Base-by-base conservation (phyloP, 1,140 invertebrate species). In the Trichogramma pretiosum region DNA sequence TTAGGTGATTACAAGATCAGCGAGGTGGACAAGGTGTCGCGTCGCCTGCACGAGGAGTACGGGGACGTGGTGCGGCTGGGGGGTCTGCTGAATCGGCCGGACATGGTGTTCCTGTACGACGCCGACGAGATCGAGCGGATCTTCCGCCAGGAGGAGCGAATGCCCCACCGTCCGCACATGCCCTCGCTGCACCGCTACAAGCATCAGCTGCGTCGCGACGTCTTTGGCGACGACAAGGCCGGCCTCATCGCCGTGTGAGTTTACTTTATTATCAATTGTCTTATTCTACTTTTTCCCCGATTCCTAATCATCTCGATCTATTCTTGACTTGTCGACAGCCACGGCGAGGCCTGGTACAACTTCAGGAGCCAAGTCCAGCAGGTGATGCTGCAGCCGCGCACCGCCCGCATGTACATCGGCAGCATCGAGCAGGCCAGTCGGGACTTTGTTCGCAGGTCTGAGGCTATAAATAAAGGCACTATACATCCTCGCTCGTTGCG, bases 291-390 rank as follows among this genome's bases (percentile, higher is more conserved):
- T n/a, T n/a, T n/a, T n/a, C n/a, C n/a, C n/a, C n/a, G n/a, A n/a
- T n/a, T n/a, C n/a, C n/a, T n/a, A n/a, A n/a, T n/a, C n/a, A n/a
- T n/a, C n/a, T n/a, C n/a, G n/a, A n/a, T n/a, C n/a, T n/a, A n/a
- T n/a, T n/a, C n/a, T n/a, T n/a, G n/a, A 28, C 24, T 11, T 28
- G 41, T 49, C 19, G 35, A 52, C 72, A 90, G 87, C n/a, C 87
- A 89, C 59, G 87, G 87, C 17, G 79, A 82, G 63, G 80, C 82
- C 52, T 91, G 88, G 88, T 84, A 86, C 57, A 74, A 76, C 44
- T 87, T 90, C 57, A 75, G 87, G 26, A 83, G 79, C 22, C 82
- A 85, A 68, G 85, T 89, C n/a, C 87, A 89, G 56, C 85, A 88
- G 63, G 77, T 84, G n/a, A 76, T 90, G 66, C 68, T 88, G 52